Base-by-base conservation (phyloP, 2,113 vertebrate species). In the Macrotis lagotis region DNA sequence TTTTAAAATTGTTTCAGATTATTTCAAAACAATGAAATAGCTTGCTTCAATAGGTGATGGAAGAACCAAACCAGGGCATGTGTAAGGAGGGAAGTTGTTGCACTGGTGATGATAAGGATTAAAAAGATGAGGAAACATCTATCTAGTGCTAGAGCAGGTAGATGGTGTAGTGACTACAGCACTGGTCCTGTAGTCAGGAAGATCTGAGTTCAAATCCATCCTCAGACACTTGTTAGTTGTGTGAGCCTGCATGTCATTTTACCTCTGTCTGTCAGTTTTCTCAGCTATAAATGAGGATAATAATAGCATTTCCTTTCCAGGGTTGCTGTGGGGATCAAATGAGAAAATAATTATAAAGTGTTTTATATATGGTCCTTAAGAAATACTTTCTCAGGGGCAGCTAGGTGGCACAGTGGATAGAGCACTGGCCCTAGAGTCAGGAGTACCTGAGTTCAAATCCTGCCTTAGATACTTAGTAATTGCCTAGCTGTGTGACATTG, bases 1-100 rank as follows among this genome's bases (percentile, higher is more conserved):
- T 44, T 74, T 22, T 74, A 16, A 74, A n/a, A 44, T 74, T 22
- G n/a, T 94, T 95, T 94, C 90, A 93, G 66, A 95, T 37, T 92
- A 31, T 94, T 95, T 94, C 88, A 93, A 66, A 95, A 93, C 74
- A 95, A 95, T 50, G 83, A n/a, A 0, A 66, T 8, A 3, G 8
- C 4, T 52, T 91, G n/a, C 47, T 94, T 95, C 95, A 83, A 53
- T 88, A 91, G 51, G 48, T 91, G 88, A 8, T 51, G 88, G 3
- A 88, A 47, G 51, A 94, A 47, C 91, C 66, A 91, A 89, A 31
- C 37, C 22, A 92, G 48, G 22, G 47, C 11, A 90, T 93, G 94
- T 28, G 4, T 83, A 88, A 5, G 52, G 31, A 88, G 66, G 66
- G 16, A 74, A 74, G 5, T 74, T n/a, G 37, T 74, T 44, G 37